Percentiles rank a stretch among this genome's conserved stretches.
These are phyloP conservation scores for Oscheius sp. DNA, from an alignment of 2,888 invertebrate genomes.

Conservation along the genomic window DNA sequence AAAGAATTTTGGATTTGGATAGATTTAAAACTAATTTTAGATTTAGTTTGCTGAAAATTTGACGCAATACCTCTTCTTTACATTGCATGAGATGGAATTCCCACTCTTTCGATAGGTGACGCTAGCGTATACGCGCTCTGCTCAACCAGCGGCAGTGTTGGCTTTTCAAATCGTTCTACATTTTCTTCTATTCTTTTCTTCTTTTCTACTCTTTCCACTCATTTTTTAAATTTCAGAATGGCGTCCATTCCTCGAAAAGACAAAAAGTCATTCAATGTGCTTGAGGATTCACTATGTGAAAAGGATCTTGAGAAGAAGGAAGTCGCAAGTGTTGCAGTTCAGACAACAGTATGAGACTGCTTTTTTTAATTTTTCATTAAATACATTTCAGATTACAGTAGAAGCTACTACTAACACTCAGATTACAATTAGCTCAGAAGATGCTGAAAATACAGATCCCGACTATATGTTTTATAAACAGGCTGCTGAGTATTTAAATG, in stretches of 20 bases:
- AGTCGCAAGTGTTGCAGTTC: neutral
- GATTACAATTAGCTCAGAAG: neutral
- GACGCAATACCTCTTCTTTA: too few relatives aligned
- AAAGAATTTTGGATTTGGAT: too few relatives aligned
- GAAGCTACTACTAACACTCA: neutral
- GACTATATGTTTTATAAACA: neutral
- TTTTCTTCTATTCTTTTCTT: too few relatives aligned
- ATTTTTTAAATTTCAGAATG: conserved; percentile 7
- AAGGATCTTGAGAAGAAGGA: neutral
- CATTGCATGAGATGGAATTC: too few relatives aligned
- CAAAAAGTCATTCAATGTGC: conserved; percentile 10
- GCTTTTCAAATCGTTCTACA: neutral
- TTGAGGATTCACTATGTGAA: conserved; percentile 18
- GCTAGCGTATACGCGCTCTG: too few relatives aligned
- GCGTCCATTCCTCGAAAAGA: neutral
- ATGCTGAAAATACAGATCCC: neutral
- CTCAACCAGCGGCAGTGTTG: neutral
- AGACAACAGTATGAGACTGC: conserved; percentile 1
- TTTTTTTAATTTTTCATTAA: neutral
- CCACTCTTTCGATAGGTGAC: too few relatives aligned
- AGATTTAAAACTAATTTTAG: too few relatives aligned
- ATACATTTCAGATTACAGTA: neutral
- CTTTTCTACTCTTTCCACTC: neutral
- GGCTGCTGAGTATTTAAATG: neutral
- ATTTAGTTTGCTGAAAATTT: too few relatives aligned